These are phyloP conservation scores for Diglossa cyanea DNA, from an alignment of 2,797 vertebrate species.

Conservation along the genomic window DNA sequence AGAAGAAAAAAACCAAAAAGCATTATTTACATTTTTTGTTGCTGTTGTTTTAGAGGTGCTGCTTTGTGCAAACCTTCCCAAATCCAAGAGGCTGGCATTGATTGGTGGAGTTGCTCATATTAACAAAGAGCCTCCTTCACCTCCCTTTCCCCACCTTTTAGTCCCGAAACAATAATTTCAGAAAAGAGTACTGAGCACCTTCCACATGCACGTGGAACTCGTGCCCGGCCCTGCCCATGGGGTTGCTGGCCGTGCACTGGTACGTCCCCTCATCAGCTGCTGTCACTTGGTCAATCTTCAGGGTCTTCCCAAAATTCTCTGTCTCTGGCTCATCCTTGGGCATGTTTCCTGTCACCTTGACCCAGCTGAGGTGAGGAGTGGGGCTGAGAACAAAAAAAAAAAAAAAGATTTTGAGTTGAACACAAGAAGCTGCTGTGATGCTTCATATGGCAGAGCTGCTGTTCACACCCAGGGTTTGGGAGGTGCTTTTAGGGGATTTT, in stretches of 20 bases:
- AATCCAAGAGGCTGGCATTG: neutral
- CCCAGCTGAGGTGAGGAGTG: slow-evolving; percentile 88
- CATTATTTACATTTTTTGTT: neutral
- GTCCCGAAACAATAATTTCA: neutral
- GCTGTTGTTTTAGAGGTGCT: neutral
- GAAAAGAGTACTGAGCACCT: slow-evolving; percentile 73
- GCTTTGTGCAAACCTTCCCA: neutral
- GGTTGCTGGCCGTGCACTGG: slow-evolving; percentile 87
- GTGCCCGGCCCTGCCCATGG: slow-evolving; percentile 76
- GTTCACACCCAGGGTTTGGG: rapidly evolving
- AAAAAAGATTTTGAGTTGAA: neutral
- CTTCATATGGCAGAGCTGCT: neutral
- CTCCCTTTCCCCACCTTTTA: neutral
- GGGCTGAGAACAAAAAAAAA: slow-evolving; percentile 75
- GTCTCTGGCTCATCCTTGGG: slow-evolving; percentile 69
- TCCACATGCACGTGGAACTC: slow-evolving; percentile 87
- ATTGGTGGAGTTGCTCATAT: rapidly evolving
- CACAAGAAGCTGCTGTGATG: neutral
- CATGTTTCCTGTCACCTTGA: slow-evolving; percentile 76
- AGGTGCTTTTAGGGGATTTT: neutral
- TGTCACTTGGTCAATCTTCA: slow-evolving; percentile 83
- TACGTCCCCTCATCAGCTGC: slow-evolving; percentile 85
- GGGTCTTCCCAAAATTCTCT: slow-evolving; percentile 83
- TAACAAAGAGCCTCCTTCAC: neutral
- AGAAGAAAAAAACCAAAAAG: rapidly evolving